A percentile compares a stretch with the other conserved stretches of the same genome.
Conservation (phyloP, 2,113 vertebrate genomes). For the Vidua chalybeata region DNA sequence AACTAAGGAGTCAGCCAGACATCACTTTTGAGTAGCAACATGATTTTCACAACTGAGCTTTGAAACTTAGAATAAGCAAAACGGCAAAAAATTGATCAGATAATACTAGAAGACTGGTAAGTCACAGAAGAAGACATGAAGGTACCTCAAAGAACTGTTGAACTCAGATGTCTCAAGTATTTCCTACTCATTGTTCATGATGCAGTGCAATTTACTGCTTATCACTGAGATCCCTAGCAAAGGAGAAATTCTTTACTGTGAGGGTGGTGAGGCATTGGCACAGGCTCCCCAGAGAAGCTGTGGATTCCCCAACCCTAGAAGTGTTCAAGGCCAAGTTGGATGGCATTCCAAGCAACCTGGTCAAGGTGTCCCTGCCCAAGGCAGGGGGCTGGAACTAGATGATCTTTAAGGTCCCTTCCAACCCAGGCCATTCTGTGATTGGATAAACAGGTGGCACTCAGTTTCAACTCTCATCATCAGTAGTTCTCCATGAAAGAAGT, state of each 20-base stretch:
- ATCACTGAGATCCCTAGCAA: background rate
- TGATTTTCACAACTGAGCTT: background rate
- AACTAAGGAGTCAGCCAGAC: background rate
- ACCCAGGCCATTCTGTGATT: background rate
- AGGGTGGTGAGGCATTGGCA: background rate
- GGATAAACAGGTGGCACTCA: background rate
- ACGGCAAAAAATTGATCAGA: background rate
- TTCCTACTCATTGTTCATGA: background rate
- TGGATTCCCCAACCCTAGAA: background rate
- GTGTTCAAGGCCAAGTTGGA: background rate
- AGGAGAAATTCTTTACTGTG: background rate
- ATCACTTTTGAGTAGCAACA: background rate
- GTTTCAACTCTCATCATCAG: background rate
- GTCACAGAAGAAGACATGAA: background rate
- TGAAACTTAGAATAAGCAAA: background rate
- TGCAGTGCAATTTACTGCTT: background rate
- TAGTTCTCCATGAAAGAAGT: background rate
- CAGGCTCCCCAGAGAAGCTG: background rate
- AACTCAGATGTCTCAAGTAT: background rate
- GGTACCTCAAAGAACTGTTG: background rate
- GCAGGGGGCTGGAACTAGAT: background rate
- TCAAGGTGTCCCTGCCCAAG: background rate
- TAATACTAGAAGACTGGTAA: background rate
- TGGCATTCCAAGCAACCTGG: background rate
- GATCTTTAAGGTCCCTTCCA: background rate